These are phyloP conservation scores for Ochropleura leucogaster DNA, from an alignment of 2,888 invertebrate species.

Conservation along the genomic window DNA sequence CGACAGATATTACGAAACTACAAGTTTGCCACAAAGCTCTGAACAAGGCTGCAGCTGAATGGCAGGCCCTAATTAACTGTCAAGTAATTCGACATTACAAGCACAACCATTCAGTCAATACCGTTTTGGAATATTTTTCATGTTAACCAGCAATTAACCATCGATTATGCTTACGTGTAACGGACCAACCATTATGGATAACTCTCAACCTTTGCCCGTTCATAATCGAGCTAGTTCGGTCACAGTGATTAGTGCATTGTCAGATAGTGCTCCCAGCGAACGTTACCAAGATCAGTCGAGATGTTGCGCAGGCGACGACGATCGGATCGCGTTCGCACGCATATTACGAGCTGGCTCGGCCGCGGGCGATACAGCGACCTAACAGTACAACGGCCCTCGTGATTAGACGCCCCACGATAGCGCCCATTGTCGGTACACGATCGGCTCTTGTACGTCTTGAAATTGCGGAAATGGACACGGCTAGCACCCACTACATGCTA, in stretches of 20 bases:
- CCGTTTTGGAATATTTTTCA: conserved; percentile 64
- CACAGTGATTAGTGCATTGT: conserved; percentile 76
- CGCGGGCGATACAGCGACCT: conserved; percentile 83
- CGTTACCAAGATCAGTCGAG: conserved; percentile 65
- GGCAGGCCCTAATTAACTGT: conserved; percentile 89
- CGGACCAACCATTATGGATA: conserved; percentile 26
- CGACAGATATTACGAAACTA: conserved; percentile 84
- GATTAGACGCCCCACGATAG: conserved; percentile 90
- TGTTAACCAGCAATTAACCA: conserved; percentile 63
- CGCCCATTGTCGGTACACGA: conserved; percentile 89
- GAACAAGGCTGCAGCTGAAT: conserved; percentile 79
- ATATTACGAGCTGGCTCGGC: conserved; percentile 83
- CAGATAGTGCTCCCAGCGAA: conserved; percentile 74
- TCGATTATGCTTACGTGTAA: conserved; percentile 48
- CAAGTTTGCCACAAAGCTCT: conserved; percentile 79
- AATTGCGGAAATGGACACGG: conserved; percentile 89
- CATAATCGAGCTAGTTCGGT: conserved; percentile 65
- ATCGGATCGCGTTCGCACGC: conserved; percentile 89
- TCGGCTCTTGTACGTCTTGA: conserved; percentile 88
- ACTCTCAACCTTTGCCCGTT: conserved; percentile 44
- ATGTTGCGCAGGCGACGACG: conserved; percentile 75
- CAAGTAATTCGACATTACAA: conserved; percentile 86
- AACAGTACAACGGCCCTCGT: conserved; percentile 87
- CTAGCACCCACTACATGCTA: conserved; percentile 87
- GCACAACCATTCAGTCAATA: conserved; percentile 77